Evolutionary conservation across 2,797 vertebrate species (phyloP).

Genomic region (Eulemur mongoz): DNA sequence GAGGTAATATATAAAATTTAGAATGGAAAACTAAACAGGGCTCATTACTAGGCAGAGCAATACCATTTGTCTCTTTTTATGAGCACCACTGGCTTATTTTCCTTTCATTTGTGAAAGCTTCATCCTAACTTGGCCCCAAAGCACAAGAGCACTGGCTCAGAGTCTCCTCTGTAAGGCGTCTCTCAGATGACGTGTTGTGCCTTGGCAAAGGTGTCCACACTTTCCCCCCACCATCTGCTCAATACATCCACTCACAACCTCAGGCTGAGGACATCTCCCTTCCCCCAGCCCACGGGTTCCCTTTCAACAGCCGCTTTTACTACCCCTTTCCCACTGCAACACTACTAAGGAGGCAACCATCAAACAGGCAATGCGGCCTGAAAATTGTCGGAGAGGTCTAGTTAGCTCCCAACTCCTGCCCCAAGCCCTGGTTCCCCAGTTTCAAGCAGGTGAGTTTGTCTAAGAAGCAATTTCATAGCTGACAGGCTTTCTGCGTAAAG

Average conservation of each 20-base stretch:
- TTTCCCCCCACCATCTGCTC: background rate
- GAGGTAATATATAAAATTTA: background rate
- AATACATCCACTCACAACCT: background rate
- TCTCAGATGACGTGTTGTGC: background rate
- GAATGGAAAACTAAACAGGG: slow-evolving; percentile 35
- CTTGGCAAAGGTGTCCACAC: background rate
- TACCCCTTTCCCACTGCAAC: background rate
- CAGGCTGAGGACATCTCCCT: background rate
- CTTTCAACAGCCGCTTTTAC: background rate
- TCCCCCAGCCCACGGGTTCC: background rate
- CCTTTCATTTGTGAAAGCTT: slow-evolving; percentile 3
- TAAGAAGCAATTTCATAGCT: slow-evolving; percentile 45
- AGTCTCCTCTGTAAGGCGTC: background rate
- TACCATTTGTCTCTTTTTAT: background rate
- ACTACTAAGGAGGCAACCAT: background rate
- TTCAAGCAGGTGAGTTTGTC: background rate
- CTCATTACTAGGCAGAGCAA: background rate
- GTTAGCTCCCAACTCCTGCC: background rate
- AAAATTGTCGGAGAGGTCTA: background rate
- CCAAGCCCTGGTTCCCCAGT: background rate
- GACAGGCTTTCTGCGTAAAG: background rate
- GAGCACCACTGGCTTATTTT: background rate
- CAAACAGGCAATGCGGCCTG: background rate
- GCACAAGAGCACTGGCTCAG: background rate
- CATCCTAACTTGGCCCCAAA: background rate